phyloP scores from a whole-genome alignment of 1,140 invertebrate species.

The Aphaenogaster rudis region DNA sequence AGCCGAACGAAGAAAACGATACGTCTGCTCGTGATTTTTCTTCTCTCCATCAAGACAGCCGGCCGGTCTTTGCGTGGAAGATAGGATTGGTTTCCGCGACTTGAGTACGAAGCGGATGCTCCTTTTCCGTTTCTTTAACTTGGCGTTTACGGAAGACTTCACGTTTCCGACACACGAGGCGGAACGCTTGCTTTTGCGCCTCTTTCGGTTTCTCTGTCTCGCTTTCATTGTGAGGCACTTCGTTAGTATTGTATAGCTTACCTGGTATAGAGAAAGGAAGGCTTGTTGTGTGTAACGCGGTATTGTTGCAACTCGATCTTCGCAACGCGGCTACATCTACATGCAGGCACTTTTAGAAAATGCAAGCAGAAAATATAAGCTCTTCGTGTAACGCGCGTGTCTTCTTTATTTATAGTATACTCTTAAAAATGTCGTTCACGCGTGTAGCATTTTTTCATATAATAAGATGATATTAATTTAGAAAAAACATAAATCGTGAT shows the following conservation, averaged over 20 bases:
- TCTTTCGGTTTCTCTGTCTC: conserved; percentile 30
- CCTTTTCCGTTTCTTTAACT: conserved; percentile 13
- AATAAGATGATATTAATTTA: neutral
- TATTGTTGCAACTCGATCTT: conserved; percentile 51
- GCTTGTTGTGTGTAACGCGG: conserved; percentile 34
- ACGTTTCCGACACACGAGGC: conserved; percentile 13
- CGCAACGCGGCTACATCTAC: neutral
- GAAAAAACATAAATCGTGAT: neutral
- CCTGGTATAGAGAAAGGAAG: neutral
- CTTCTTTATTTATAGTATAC: conserved; percentile 6
- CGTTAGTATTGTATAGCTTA: conserved; percentile 43
- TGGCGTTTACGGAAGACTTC: conserved; percentile 26
- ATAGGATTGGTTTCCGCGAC: conserved; percentile 43
- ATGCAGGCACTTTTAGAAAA: conserved; percentile 39
- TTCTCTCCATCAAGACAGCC: neutral
- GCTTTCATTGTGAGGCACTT: conserved; percentile 50
- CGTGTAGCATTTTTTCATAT: neutral
- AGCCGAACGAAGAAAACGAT: conserved; percentile 14
- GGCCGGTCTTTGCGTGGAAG: neutral
- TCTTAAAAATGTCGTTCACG: neutral
- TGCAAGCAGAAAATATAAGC: conserved; percentile 29
- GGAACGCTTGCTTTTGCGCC: conserved; percentile 43
- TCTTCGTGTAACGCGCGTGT: neutral
- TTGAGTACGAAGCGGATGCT: conserved; percentile 38
- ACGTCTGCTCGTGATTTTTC: neutral